phyloP scores from a whole-genome alignment of 2,888 invertebrate species.

The Callyntrura guangdongensis region DNA sequence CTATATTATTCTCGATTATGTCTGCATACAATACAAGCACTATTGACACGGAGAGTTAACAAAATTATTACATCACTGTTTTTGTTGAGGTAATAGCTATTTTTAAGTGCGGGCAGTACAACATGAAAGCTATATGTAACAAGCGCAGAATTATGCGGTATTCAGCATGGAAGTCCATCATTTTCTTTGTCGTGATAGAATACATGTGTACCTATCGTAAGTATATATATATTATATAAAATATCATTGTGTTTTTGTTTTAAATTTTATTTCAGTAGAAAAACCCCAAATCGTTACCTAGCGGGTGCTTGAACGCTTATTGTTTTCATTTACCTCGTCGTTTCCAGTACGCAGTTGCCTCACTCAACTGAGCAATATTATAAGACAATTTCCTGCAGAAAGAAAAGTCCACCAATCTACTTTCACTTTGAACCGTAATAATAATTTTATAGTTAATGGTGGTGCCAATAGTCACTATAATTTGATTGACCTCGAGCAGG shows the following conservation, averaged over 20 bases:
- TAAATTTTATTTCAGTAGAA: neutral
- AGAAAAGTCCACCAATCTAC: too few relatives aligned
- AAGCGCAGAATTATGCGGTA: neutral
- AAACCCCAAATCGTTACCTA: neutral
- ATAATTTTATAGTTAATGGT: too few relatives aligned
- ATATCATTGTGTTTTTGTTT: neutral
- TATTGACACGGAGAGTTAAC: constrained; percentile 19
- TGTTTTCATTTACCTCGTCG: too few relatives aligned
- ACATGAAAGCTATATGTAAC: neutral
- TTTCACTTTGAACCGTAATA: too few relatives aligned
- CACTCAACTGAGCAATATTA: too few relatives aligned
- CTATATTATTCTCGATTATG: constrained; percentile 21
- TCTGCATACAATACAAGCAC: constrained; percentile 7
- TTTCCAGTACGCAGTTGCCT: too few relatives aligned
- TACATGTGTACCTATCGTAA: neutral
- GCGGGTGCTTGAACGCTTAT: too few relatives aligned
- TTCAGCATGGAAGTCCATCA: neutral
- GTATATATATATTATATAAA: too few relatives aligned
- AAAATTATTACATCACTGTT: constrained; percentile 32
- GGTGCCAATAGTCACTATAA: too few relatives aligned
- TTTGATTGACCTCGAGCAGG: too few relatives aligned
- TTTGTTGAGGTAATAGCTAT: neutral
- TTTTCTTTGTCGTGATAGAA: neutral
- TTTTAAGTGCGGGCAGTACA: neutral
- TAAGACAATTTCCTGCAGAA: too few relatives aligned